Conservation (phyloP, 2,888 invertebrate genomes). For the Machimus rusticus region DNA sequence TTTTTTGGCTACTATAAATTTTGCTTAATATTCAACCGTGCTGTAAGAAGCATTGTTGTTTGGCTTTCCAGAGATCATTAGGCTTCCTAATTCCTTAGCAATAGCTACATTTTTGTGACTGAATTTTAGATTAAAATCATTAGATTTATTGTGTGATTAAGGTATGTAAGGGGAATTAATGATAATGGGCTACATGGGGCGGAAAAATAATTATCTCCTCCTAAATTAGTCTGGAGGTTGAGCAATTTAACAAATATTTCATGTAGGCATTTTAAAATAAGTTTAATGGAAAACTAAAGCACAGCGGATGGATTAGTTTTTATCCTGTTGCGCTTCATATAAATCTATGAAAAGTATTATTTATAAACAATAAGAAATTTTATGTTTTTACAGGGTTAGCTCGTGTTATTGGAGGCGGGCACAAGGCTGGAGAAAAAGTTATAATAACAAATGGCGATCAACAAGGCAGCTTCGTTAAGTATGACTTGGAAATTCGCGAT, state of each 20-base stretch:
- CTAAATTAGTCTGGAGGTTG: not conserved
- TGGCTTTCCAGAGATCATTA: not conserved
- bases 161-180: not conserved
- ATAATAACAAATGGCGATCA: conserved; percentile 59
- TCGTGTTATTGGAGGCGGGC: conserved; percentile 56
- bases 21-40: not conserved
- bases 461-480: conserved; percentile 58
- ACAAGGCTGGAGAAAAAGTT: conserved; percentile 60
- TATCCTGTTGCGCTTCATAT: not conserved
- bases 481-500: conserved; percentile 62
- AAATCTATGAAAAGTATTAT: not conserved
- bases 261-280: not conserved
- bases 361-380: not conserved
- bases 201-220: not conserved
- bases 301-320: not conserved
- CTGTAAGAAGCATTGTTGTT: not conserved
- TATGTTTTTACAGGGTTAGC: conserved; percentile 56
- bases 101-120: not conserved
- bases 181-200: not conserved
- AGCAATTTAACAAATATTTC: not conserved
- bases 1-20: not conserved
- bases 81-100: not conserved
- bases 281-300: not conserved
- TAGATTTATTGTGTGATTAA: not conserved
- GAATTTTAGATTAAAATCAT: not conserved